Evolutionary conservation across 2,888 invertebrate species (phyloP).

Genomic region (Machimus rusticus): DNA sequence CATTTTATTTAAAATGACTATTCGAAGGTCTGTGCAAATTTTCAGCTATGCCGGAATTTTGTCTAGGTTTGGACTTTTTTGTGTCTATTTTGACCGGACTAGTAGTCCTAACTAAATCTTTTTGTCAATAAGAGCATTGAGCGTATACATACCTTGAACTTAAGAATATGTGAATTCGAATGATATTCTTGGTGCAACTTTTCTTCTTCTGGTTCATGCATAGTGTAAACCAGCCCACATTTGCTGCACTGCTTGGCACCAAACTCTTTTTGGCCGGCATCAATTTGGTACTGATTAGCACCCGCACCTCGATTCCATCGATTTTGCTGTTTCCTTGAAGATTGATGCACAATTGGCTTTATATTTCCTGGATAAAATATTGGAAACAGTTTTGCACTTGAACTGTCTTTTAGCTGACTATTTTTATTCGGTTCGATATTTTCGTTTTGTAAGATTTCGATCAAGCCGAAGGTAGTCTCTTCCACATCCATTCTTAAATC

Average conservation of each 20-base stretch:
- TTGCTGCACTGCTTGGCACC: slow-evolving; percentile 77
- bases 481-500: neutral
- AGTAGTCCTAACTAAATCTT: no score
- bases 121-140: no score
- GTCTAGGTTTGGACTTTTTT: no score
- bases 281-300: slow-evolving; percentile 76
- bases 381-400: slow-evolving; percentile 61
- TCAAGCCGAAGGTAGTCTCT: neutral
- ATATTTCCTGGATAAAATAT: slow-evolving; percentile 57
- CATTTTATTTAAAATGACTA: no score
- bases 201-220: slow-evolving; percentile 78
- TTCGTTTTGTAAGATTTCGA: neutral
- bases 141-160: slow-evolving; percentile 63
- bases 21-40: no score
- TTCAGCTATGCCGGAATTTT: no score
- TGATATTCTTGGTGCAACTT: slow-evolving; percentile 78
- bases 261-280: slow-evolving; percentile 84
- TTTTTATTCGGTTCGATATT: slow-evolving; percentile 24
- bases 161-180: slow-evolving; percentile 69
- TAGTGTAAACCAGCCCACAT: slow-evolving; percentile 67
- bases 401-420: neutral
- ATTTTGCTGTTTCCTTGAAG: slow-evolving; percentile 3
- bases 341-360: slow-evolving; percentile 42
- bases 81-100: no score
- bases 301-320: slow-evolving; percentile 59